Percentiles rank a stretch among this genome's conserved stretches.
Conservation (phyloP, 2,113 vertebrate species). For the Aegypius monachus region DNA sequence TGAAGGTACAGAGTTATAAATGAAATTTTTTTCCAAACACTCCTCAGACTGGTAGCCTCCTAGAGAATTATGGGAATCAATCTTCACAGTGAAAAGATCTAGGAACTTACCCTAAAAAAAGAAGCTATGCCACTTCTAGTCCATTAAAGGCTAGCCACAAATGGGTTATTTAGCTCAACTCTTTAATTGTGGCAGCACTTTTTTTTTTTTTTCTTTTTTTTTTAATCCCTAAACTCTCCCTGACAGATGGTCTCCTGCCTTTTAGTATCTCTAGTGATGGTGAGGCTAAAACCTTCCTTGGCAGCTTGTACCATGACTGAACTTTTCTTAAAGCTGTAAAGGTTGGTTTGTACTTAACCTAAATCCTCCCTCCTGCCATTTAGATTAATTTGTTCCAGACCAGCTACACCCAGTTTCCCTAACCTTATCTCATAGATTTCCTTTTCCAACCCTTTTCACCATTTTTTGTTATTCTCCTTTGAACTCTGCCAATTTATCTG, state of each 20-base stretch:
- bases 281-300: slow-evolving; percentile 42
- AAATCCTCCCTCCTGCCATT: not conserved
- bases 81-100: not conserved
- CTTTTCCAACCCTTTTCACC: not conserved
- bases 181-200: not conserved
- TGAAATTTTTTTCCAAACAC: not conserved
- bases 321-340: slow-evolving; percentile 39
- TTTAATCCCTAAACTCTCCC: slow-evolving; percentile 24
- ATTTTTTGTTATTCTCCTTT: not conserved
- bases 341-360: slow-evolving; percentile 19
- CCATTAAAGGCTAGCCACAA: not conserved
- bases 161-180: not conserved
- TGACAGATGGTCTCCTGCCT: slow-evolving; percentile 52
- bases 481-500: not conserved
- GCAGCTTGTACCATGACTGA: slow-evolving; percentile 20
- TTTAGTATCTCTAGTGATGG: slow-evolving; percentile 24
- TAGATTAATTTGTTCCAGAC: slow-evolving; percentile 27
- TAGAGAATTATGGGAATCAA: not conserved
- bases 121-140: not conserved
- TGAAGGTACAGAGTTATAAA: not conserved
- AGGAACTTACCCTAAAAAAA: not conserved
- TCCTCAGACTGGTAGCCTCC: not conserved
- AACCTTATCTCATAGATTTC: not conserved
- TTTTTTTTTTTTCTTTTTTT: not conserved
- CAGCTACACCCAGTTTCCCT: not conserved